phyloP scores from a whole-genome alignment of 2,113 vertebrate genomes.

The Peucedramus taeniatus region DNA sequence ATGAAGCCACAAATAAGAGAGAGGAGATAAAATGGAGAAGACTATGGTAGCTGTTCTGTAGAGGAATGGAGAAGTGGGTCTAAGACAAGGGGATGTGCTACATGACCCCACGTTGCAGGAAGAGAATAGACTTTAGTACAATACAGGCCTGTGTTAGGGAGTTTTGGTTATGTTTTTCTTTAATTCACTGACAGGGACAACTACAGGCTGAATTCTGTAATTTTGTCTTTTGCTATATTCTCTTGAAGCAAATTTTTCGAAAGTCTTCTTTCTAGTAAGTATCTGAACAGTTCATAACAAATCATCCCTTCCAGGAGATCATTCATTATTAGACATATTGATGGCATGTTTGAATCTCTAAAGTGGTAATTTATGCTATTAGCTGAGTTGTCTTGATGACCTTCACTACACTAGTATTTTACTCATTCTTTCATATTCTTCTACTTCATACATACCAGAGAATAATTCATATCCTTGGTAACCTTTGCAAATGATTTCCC shows the following conservation, averaged over 20 bases:
- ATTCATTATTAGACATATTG: slow-evolving; percentile 62
- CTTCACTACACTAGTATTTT: slow-evolving; percentile 68
- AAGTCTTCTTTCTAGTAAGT: slow-evolving; percentile 55
- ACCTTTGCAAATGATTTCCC: slow-evolving; percentile 80
- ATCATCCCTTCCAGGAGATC: slow-evolving; percentile 55
- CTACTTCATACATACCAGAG: slow-evolving; percentile 62
- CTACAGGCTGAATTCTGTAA: background rate
- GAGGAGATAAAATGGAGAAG: background rate
- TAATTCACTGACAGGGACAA: background rate
- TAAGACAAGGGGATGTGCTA: background rate
- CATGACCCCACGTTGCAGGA: background rate
- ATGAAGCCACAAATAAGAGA: background rate
- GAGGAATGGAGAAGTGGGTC: background rate
- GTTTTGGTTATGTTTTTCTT: background rate
- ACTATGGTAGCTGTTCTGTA: background rate
- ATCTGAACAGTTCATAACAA: slow-evolving; percentile 62
- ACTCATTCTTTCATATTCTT: slow-evolving; percentile 65
- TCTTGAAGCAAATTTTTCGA: slow-evolving; percentile 38
- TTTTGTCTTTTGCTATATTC: slow-evolving; percentile 22
- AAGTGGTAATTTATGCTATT: slow-evolving; percentile 68
- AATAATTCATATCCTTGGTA: slow-evolving; percentile 79
- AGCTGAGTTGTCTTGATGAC: slow-evolving; percentile 65
- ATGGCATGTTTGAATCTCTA: slow-evolving; percentile 66
- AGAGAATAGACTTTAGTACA: background rate
- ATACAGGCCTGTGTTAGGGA: background rate